Evolutionary conservation across 2,113 vertebrate species (phyloP).

Genomic region (Pseudorectes ferrugineus): DNA sequence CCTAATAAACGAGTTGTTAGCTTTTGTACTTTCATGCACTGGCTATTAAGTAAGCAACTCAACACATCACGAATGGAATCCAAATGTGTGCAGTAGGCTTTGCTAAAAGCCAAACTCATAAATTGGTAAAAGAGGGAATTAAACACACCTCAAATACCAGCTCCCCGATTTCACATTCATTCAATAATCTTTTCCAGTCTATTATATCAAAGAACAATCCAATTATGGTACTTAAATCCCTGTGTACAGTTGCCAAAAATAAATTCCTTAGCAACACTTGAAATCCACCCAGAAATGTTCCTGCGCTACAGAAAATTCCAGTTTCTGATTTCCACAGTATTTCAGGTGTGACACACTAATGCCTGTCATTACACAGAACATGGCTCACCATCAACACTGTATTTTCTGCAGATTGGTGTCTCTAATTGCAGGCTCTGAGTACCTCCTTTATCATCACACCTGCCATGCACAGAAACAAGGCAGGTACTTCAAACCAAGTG

Average conservation of each 20-base stretch:
- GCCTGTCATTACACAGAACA: neutral
- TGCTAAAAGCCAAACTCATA: neutral
- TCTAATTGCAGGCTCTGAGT: neutral
- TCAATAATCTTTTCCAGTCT: neutral
- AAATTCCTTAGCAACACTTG: neutral
- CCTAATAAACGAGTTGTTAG: slow-evolving; percentile 36
- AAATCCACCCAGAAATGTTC: neutral
- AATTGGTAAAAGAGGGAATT: neutral
- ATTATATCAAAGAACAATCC: slow-evolving; percentile 30
- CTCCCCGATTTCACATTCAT: neutral
- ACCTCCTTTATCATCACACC: neutral
- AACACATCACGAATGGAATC: neutral
- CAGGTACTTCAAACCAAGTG: neutral
- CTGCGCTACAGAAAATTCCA: neutral
- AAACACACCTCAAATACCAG: neutral
- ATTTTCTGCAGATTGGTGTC: neutral
- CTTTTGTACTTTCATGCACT: slow-evolving; percentile 42
- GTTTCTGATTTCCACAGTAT: neutral
- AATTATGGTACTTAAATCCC: neutral
- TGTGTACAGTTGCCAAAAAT: neutral
- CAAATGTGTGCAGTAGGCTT: neutral
- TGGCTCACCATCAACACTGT: neutral
- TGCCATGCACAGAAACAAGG: neutral
- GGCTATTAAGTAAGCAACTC: slow-evolving; percentile 44
- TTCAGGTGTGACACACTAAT: neutral